Percentiles rank a stretch among this genome's conserved stretches.
Conservation (phyloP, 2,113 vertebrate species). For the Paramisgurnus dabryanus region DNA sequence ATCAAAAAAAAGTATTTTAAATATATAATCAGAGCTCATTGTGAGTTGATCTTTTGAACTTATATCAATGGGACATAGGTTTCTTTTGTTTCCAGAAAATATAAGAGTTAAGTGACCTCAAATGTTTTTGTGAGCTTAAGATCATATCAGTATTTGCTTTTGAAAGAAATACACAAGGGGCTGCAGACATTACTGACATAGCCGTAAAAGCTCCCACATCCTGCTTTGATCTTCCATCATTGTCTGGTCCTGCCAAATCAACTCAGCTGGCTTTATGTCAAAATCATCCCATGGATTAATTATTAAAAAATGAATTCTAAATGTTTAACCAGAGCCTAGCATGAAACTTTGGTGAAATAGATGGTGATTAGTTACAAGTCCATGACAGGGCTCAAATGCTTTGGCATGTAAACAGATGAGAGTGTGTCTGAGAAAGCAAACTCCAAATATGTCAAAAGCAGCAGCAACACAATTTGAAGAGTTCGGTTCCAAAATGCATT, state of each 20-base stretch:
- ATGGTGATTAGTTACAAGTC: constrained; percentile 16
- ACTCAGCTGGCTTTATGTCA: constrained; percentile 30
- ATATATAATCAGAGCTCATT: too few species aligned
- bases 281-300: constrained; percentile 41
- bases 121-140: neutral
- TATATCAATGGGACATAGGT: too few species aligned
- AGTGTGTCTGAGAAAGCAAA: neutral
- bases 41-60: too few species aligned
- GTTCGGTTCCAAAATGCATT: too few species aligned
- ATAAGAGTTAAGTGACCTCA: neutral
- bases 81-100: too few species aligned
- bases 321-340: constrained; percentile 17
- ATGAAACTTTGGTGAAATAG: neutral
- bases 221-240: constrained; percentile 46
- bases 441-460: neutral
- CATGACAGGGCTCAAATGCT: neutral
- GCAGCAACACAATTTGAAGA: neutral
- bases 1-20: too few species aligned
- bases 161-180: constrained; percentile 13
- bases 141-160: constrained; percentile 9
- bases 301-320: constrained; percentile 15
- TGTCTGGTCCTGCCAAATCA: constrained; percentile 52
- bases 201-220: constrained; percentile 30
- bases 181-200: constrained; percentile 20
- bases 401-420: neutral